Evolutionary conservation across 1,140 invertebrate genomes (phyloP).

Genomic region (Cyphomyrmex costatus): DNA sequence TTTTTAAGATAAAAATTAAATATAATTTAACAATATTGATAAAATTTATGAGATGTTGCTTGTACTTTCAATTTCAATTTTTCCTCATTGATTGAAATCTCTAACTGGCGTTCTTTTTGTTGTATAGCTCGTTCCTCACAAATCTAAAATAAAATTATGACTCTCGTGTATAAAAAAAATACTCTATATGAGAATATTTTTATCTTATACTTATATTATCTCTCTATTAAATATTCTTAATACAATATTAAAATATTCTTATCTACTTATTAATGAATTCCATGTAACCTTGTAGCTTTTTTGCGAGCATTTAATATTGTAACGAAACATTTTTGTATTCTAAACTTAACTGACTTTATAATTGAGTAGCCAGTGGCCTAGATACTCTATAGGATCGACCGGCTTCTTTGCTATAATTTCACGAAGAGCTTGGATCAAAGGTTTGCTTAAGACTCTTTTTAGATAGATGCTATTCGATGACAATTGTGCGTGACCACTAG

Average conservation of each 20-base stretch:
- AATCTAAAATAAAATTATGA: conserved; percentile 58
- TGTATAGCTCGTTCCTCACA: conserved; percentile 68
- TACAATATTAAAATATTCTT: conserved; percentile 4
- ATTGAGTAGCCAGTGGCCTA: conserved; percentile 80
- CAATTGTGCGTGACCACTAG: not conserved
- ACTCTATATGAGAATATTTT: too few relatives aligned
- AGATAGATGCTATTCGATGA: conserved; percentile 65
- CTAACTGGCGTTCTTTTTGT: conserved; percentile 66
- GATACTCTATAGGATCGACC: conserved; percentile 80
- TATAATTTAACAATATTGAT: not conserved
- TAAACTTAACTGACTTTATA: conserved; percentile 72
- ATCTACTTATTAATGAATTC: not conserved
- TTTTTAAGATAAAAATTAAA: not conserved
- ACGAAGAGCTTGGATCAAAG: conserved; percentile 66
- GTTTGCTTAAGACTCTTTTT: conserved; percentile 66
- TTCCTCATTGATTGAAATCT: conserved; percentile 66
- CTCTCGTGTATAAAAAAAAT: too few relatives aligned
- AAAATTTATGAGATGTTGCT: not conserved
- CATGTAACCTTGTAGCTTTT: not conserved
- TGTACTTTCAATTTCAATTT: conserved; percentile 45
- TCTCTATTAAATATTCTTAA: conserved; percentile 7
- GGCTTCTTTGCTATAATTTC: conserved; percentile 79
- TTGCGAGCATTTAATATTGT: not conserved
- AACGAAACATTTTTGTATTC: not conserved
- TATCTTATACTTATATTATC: not conserved